Evolutionary conservation across 2,113 vertebrate species (phyloP).

Genomic region (Zosterops pallidus): DNA sequence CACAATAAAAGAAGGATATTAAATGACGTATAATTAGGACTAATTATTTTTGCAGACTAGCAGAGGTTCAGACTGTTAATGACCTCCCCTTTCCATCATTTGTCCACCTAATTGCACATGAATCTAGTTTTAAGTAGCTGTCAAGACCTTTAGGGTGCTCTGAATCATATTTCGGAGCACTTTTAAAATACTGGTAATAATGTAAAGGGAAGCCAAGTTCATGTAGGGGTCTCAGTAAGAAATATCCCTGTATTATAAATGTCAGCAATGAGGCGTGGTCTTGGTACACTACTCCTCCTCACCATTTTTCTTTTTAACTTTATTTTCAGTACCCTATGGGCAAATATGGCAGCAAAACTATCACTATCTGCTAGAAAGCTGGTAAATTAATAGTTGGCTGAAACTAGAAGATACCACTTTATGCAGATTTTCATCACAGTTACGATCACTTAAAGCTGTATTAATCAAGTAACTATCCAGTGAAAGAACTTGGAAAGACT

Average conservation of each 20-base stretch:
- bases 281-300: not conserved
- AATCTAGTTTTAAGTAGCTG: not conserved
- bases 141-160: not conserved
- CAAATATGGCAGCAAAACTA: not conserved
- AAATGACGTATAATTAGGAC: not conserved
- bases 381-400: not conserved
- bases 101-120: not conserved
- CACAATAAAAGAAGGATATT: not conserved
- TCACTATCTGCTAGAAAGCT: not conserved
- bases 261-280: rapidly evolving
- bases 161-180: not conserved
- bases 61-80: not conserved
- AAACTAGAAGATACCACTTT: not conserved
- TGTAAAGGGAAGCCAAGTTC: not conserved
- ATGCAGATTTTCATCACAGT: not conserved
- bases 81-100: not conserved
- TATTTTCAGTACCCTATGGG: not conserved
- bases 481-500: not conserved
- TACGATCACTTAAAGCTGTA: not conserved
- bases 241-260: not conserved
- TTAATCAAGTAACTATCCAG: not conserved
- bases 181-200: not conserved
- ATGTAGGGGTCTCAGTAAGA: not conserved
- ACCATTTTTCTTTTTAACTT: not conserved
- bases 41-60: not conserved